Evolutionary conservation across 2,888 invertebrate species (phyloP).

Genomic region (Conistra vaccinii): DNA sequence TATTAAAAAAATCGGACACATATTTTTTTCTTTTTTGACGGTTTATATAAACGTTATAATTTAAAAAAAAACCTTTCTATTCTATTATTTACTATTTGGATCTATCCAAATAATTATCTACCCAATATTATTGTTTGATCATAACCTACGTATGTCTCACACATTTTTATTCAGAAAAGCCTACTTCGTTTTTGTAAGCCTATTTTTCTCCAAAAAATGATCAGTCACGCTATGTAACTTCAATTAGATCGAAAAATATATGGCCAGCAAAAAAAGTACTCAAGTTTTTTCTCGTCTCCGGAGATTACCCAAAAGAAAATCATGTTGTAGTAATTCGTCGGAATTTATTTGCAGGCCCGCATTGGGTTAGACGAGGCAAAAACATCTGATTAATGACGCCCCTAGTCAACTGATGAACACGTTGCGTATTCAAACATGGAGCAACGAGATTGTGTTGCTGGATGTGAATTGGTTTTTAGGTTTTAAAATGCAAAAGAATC

Average conservation of each 20-base stretch:
- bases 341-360: constrained; percentile 66
- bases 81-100: too few relatives aligned
- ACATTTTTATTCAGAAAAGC: too few relatives aligned
- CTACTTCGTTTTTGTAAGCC: too few relatives aligned
- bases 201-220: constrained; percentile 15
- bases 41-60: too few relatives aligned
- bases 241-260: constrained; percentile 47
- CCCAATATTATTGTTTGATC: too few relatives aligned
- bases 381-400: constrained; percentile 80
- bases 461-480: constrained; percentile 28
- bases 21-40: too few relatives aligned
- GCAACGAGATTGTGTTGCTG: constrained; percentile 43
- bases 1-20: too few relatives aligned
- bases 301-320: constrained; percentile 65
- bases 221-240: constrained; percentile 20
- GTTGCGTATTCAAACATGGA: constrained; percentile 71
- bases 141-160: too few relatives aligned
- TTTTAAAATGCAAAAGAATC: too few relatives aligned
- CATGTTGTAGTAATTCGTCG: constrained; percentile 66
- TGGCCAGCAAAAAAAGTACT: constrained; percentile 42
- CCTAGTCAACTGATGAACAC: constrained; percentile 72
- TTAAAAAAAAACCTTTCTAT: too few relatives aligned
- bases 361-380: constrained; percentile 70
- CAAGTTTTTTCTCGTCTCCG: constrained; percentile 50
- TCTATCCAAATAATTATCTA: too few relatives aligned